Evolutionary conservation across 2,888 invertebrate genomes (phyloP).

Genomic region (Epinotia demarniana): DNA sequence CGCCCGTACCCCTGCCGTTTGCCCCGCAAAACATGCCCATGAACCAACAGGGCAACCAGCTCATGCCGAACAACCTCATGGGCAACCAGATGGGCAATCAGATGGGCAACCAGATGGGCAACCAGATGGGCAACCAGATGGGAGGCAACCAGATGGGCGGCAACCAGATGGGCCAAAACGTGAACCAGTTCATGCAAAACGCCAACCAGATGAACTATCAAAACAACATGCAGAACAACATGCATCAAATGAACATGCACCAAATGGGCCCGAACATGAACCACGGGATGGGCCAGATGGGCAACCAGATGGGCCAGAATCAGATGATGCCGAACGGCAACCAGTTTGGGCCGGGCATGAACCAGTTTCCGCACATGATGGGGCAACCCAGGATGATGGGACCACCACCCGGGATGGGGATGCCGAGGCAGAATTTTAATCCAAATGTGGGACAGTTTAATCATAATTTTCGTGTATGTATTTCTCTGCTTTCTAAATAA

Average conservation of each 20-base stretch:
- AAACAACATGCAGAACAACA: constrained; percentile 49
- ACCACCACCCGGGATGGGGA: constrained; percentile 73
- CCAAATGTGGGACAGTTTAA: constrained; percentile 72
- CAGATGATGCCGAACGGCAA: constrained; percentile 69
- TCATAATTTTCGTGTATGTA: constrained; percentile 78
- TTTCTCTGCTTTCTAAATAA: background rate
- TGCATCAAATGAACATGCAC: constrained; percentile 49
- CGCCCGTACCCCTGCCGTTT: constrained; percentile 74
- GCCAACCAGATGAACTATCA: constrained; percentile 36
- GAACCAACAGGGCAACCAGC: constrained; percentile 57
- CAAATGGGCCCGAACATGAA: constrained; percentile 53
- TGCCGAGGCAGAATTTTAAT: constrained; percentile 74
- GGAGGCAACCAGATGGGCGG: constrained; percentile 54
- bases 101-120: constrained; percentile 46
- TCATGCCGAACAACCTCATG: constrained; percentile 47
- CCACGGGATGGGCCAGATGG: constrained; percentile 49
- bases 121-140: constrained; percentile 55
- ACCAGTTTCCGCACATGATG: constrained; percentile 72
- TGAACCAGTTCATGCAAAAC: constrained; percentile 47
- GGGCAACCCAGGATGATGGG: constrained; percentile 70
- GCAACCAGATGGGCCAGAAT: constrained; percentile 54
- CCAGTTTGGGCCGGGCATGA: constrained; percentile 68
- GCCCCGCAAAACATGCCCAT: constrained; percentile 61
- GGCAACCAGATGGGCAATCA: constrained; percentile 60
- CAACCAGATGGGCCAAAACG: constrained; percentile 49